These are phyloP conservation scores for Nycteola revayana DNA, from an alignment of 2,888 invertebrate species.

Conservation along the genomic window DNA sequence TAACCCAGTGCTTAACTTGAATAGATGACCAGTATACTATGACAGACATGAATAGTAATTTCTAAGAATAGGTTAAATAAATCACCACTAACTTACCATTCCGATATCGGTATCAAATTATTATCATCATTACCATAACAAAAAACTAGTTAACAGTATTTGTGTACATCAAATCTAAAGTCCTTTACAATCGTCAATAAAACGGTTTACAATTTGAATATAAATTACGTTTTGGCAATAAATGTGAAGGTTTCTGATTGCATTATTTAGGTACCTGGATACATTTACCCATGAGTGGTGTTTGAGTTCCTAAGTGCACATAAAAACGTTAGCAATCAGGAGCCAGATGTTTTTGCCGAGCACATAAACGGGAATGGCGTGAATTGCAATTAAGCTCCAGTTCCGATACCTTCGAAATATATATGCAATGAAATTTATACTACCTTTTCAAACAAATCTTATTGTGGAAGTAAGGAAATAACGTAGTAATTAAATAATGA, in stretches of 20 bases:
- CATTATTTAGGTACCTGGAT: conserved; percentile 58
- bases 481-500: conserved; percentile 11
- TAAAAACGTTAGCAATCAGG: conserved; percentile 75
- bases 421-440: conserved; percentile 63
- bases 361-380: conserved; percentile 70
- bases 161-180: no score
- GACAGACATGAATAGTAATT: no score
- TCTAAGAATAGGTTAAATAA: no score
- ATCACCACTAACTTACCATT: no score
- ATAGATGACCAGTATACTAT: no score
- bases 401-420: conserved; percentile 72
- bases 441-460: conserved; percentile 40
- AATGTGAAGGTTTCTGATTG: conserved; percentile 56
- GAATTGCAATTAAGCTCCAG: conserved; percentile 73
- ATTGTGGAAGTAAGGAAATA: conserved; percentile 29
- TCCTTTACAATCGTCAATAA: no score
- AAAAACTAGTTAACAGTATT: no score
- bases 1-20: no score
- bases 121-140: no score
- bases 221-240: conserved; percentile 51
- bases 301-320: conserved; percentile 67
- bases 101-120: no score
- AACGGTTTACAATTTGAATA: conserved; percentile 34
- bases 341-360: conserved; percentile 72
- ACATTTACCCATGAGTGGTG: conserved; percentile 38